These are phyloP conservation scores for Pheosia tremula DNA, from an alignment of 2,888 invertebrate genomes.

Conservation along the genomic window DNA sequence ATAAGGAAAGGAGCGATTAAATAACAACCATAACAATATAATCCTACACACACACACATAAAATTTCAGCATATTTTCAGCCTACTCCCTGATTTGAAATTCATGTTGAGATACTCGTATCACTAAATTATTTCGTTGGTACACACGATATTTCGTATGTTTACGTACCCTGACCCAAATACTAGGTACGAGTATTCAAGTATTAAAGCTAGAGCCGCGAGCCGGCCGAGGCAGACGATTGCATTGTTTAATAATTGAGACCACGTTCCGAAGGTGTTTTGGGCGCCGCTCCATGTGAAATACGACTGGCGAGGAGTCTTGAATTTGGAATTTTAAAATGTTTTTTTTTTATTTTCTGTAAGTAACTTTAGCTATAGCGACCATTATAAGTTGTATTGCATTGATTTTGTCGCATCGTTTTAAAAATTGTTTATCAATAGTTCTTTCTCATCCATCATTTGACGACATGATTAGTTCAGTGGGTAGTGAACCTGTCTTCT, in stretches of 20 bases:
- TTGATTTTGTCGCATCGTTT: no score
- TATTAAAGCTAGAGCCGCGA: slow-evolving; percentile 74
- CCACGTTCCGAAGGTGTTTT: slow-evolving; percentile 58
- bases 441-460: no score
- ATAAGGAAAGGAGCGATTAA: no score
- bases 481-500: no score
- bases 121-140: slow-evolving; percentile 54
- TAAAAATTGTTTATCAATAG: no score
- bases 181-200: slow-evolving; percentile 66
- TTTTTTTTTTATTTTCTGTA: background rate
- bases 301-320: slow-evolving; percentile 19
- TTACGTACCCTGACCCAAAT: slow-evolving; percentile 70
- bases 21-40: background rate
- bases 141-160: slow-evolving; percentile 41
- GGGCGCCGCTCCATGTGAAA: slow-evolving; percentile 35
- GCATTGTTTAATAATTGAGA: slow-evolving; percentile 81
- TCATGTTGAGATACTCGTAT: slow-evolving; percentile 45
- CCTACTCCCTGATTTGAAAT: slow-evolving; percentile 36
- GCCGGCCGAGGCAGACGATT: slow-evolving; percentile 62
- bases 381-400: no score
- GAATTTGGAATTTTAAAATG: slow-evolving; percentile 12
- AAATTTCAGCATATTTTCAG: slow-evolving; percentile 14
- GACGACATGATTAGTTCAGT: no score
- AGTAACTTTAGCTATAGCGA: background rate
- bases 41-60: slow-evolving; percentile 13